A percentile compares a stretch with the other conserved stretches of the same genome.
These are phyloP conservation scores for Loxodonta africana DNA, from an alignment of 2,113 vertebrate species.

Conservation along the genomic window DNA sequence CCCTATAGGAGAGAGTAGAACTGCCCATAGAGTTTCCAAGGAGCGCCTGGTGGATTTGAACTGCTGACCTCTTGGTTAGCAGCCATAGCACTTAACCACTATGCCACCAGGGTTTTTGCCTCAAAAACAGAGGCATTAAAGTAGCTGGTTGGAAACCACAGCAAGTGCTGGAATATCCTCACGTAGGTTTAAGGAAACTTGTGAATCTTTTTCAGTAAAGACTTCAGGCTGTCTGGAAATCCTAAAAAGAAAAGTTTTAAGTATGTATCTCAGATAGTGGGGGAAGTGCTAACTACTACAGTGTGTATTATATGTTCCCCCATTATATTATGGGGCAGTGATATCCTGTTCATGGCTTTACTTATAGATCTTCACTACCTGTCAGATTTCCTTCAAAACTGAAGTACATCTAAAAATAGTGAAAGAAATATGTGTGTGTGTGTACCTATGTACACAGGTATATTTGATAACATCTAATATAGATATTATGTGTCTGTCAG, in stretches of 20 bases:
- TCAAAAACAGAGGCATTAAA: not conserved
- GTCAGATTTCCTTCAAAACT: not conserved
- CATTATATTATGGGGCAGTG: not conserved
- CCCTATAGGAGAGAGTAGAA: too few species aligned
- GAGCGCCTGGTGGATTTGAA: too few species aligned
- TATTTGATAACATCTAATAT: not conserved
- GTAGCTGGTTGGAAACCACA: slow-evolving; percentile 13
- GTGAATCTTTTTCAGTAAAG: not conserved
- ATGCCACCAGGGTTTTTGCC: too few species aligned
- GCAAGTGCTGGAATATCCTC: not conserved
- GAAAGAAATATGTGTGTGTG: not conserved
- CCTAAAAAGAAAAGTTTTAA: not conserved
- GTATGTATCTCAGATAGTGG: not conserved
- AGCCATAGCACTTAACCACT: too few species aligned
- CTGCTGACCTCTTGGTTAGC: too few species aligned
- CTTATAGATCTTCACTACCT: not conserved
- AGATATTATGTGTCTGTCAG: too few species aligned
- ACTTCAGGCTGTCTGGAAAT: not conserved
- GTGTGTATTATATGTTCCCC: not conserved
- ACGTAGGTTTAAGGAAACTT: not conserved
- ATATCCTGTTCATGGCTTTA: not conserved
- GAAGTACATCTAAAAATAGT: not conserved
- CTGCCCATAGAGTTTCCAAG: too few species aligned
- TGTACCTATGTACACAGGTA: accelerated
- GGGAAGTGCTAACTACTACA: not conserved